Percentiles rank a stretch among this genome's conserved stretches.
Conservation (phyloP, 2,888 invertebrate genomes). For the Erannis defoliaria region DNA sequence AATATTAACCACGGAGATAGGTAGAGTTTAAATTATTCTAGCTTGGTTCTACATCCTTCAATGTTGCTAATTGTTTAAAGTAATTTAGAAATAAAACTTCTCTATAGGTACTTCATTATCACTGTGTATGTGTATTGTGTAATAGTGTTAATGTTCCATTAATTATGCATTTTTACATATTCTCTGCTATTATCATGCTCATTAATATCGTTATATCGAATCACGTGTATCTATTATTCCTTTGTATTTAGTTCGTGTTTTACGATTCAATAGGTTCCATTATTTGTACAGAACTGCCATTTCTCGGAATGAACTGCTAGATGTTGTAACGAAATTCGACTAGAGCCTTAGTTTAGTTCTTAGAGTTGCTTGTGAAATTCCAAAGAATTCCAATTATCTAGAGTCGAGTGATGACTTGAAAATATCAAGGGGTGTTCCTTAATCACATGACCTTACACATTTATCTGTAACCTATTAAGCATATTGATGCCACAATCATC, state of each 20-base stretch:
- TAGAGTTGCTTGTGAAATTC: not conserved
- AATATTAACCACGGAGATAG: too few relatives aligned
- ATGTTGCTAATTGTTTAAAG: not conserved
- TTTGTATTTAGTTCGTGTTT: conserved; percentile 53
- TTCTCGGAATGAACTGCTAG: conserved; percentile 14
- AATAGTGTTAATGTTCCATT: conserved; percentile 28
- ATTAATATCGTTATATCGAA: conserved; percentile 51
- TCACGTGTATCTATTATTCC: conserved; percentile 52
- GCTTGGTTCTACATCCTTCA: not conserved
- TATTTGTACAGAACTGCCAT: conserved; percentile 17
- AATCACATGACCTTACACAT: not conserved
- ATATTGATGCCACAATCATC: too few relatives aligned
- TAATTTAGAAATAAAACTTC: not conserved
- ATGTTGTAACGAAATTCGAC: conserved; percentile 12
- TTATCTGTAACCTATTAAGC: too few relatives aligned
- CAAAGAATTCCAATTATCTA: not conserved
- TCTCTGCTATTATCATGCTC: conserved; percentile 50
- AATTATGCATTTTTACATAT: conserved; percentile 42
- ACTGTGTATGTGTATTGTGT: too few relatives aligned
- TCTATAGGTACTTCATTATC: not conserved
- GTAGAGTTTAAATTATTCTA: too few relatives aligned
- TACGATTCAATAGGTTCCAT: conserved; percentile 43
- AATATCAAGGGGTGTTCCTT: not conserved
- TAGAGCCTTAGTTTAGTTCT: not conserved
- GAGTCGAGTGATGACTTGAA: not conserved